A percentile compares a stretch with the other conserved stretches of the same genome.
phyloP scores from a whole-genome alignment of 2,888 invertebrate genomes.

The Priocnemis perturbator region DNA sequence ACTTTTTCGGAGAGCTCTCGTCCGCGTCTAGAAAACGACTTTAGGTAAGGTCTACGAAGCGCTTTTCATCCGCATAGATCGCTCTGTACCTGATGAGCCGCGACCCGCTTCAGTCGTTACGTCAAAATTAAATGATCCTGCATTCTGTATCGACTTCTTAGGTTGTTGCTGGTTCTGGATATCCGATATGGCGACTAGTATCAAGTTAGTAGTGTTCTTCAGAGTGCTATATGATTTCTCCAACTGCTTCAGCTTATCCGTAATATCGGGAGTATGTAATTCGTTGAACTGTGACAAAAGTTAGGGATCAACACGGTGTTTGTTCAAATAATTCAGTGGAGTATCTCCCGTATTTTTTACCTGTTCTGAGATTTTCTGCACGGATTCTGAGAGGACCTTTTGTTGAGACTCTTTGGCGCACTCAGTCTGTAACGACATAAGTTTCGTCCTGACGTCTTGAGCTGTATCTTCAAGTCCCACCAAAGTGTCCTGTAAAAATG shows the following conservation, averaged over 20 bases:
- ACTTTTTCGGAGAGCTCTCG: constrained; percentile 20
- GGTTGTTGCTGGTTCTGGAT: constrained; percentile 24
- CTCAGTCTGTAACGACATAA: constrained; percentile 72
- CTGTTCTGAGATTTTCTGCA: constrained; percentile 49
- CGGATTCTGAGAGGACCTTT: constrained; percentile 53
- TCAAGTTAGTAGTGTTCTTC: constrained; percentile 57
- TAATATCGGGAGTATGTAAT: constrained; percentile 50
- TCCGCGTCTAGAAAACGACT: constrained; percentile 29
- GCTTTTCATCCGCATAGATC: not conserved
- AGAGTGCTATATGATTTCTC: constrained; percentile 58
- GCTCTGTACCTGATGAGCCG: constrained; percentile 30
- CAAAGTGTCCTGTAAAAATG: constrained; percentile 68
- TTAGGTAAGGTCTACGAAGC: too few species aligned
- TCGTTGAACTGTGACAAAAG: constrained; percentile 53
- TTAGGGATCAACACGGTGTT: not conserved
- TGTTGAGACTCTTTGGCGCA: constrained; percentile 58
- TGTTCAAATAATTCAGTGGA: too few species aligned
- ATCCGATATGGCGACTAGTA: constrained; percentile 38
- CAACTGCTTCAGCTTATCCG: constrained; percentile 54
- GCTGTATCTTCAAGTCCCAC: constrained; percentile 71
- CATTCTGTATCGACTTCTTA: constrained; percentile 13
- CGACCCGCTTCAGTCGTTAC: constrained; percentile 42
- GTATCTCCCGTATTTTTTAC: too few species aligned
- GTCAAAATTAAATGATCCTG: constrained; percentile 15
- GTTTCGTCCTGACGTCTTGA: constrained; percentile 72